phyloP scores from a whole-genome alignment of 1,140 invertebrate genomes.

The Leptinotarsa texana region DNA sequence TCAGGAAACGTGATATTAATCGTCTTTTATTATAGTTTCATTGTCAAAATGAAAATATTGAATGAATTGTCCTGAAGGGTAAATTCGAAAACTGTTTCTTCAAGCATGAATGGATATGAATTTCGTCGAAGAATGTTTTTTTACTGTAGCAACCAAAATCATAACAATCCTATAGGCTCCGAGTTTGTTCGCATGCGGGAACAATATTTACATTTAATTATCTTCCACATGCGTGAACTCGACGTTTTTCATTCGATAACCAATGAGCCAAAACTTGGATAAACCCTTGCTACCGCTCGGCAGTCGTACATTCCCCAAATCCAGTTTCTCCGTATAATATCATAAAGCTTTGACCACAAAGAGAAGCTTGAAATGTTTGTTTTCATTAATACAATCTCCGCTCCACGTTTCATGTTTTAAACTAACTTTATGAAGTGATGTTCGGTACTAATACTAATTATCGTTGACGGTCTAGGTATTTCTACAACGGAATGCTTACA shows the following conservation, averaged over 20 bases:
- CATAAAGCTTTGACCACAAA: conserved; percentile 29
- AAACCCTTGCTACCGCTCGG: not conserved
- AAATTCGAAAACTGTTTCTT: no score
- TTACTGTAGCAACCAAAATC: no score
- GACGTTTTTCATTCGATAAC: conserved; percentile 4
- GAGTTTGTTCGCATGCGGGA: not conserved
- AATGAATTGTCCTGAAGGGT: no score
- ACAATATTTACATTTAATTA: conserved; percentile 9
- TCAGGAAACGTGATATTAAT: no score
- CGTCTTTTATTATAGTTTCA: no score
- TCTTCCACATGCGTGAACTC: conserved; percentile 1
- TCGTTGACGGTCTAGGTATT: conserved; percentile 2
- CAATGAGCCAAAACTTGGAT: not conserved
- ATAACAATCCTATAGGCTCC: no score
- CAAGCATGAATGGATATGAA: no score
- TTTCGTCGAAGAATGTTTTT: no score
- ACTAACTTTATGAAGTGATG: conserved; percentile 22
- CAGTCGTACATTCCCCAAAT: not conserved
- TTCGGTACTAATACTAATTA: not conserved
- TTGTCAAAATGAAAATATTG: no score
- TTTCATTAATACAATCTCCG: conserved; percentile 26
- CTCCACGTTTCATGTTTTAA: conserved; percentile 3
- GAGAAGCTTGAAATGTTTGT: conserved; percentile 23
- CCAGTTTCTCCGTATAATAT: conserved; percentile 6
- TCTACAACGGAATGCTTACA: not conserved